These are phyloP conservation scores for Eupelmus urozonus DNA, from an alignment of 2,888 invertebrate species.

Conservation along the genomic window DNA sequence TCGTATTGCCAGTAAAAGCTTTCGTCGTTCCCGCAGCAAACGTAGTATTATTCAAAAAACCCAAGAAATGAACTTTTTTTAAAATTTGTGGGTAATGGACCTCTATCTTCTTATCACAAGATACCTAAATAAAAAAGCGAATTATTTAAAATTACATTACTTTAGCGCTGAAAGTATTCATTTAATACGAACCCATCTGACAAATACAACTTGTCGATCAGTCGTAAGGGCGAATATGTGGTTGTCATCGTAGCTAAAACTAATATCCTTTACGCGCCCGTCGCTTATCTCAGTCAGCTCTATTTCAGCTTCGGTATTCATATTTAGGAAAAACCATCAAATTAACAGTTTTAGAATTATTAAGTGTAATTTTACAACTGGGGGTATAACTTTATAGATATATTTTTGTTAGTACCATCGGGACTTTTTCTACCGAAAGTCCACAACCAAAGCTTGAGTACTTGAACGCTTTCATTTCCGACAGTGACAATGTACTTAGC, in stretches of 20 bases:
- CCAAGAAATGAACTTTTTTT: too few relatives aligned
- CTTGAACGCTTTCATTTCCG: slow-evolving; percentile 77
- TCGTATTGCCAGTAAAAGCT: slow-evolving; percentile 75
- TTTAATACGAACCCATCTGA: slow-evolving; percentile 73
- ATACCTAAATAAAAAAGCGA: too few relatives aligned
- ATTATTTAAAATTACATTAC: too few relatives aligned
- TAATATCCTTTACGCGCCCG: slow-evolving; percentile 68
- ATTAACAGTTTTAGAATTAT: neutral
- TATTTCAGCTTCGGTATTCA: slow-evolving; percentile 57
- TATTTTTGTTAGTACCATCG: slow-evolving; percentile 75
- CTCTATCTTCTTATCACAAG: slow-evolving; percentile 29
- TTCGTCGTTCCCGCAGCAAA: slow-evolving; percentile 79
- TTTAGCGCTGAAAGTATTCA: too few relatives aligned
- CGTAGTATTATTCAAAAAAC: slow-evolving; percentile 79
- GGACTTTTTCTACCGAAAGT: slow-evolving; percentile 78
- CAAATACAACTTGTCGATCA: slow-evolving; percentile 73
- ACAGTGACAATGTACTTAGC: slow-evolving; percentile 81
- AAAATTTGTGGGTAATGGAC: slow-evolving; percentile 14
- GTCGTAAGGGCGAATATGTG: slow-evolving; percentile 77
- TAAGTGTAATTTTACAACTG: too few relatives aligned
- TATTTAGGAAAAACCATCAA: neutral
- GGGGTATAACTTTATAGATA: too few relatives aligned
- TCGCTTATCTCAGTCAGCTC: slow-evolving; percentile 59
- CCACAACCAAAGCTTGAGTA: slow-evolving; percentile 83
- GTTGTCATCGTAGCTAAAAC: slow-evolving; percentile 75